Base-by-base conservation (phyloP, 1,140 invertebrate genomes). In the Luehdorfia chinensis region DNA sequence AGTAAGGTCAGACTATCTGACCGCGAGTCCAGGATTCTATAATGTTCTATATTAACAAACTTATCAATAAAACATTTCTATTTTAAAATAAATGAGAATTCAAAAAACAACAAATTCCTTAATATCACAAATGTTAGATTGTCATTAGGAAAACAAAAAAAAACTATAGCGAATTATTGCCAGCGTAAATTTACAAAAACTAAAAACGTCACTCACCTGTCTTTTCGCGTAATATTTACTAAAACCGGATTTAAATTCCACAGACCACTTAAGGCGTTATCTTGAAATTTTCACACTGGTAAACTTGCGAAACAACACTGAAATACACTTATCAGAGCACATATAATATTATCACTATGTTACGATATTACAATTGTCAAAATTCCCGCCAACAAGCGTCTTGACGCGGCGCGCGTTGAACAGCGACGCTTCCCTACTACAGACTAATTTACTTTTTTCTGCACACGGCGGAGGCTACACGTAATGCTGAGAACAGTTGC, bases 241-340 rank as follows among this genome's bases (percentile, higher is more conserved):
- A 43, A 30, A 27, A 30, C 9, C 15, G 2, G 5, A 11, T 18
- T 1, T 2, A 16, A 28, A 30, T 5, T 30, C 11, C 9, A 28
- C 14, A 27, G 12, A 30, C 1, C 13, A 28, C 39, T 28, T 43
- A 1, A 28, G n/a, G 7, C n/a, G 39, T 30, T 43, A 43, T 43
- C 39, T 16, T 43, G 6, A 28, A 30, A 27, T 43, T 43, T 43
- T 43, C 39, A 19, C 39, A 43, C 9, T 11, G 15, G 25, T 18
- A 28, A 43, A 43, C 27, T 43, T 30, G 25, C 27, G 39, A 43
- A 43, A 43, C 25, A 41, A 28, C 39, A 43, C 39, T 30, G 27
- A 28, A 30, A 43, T 16, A 41, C 23, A 30, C 27, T 41, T 43
- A 43, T 43, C 39, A 15, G 12, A 18, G 9, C 39, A 43, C 23